phyloP scores from a whole-genome alignment of 2,797 vertebrate species.

The Enteromius radiatus region DNA sequence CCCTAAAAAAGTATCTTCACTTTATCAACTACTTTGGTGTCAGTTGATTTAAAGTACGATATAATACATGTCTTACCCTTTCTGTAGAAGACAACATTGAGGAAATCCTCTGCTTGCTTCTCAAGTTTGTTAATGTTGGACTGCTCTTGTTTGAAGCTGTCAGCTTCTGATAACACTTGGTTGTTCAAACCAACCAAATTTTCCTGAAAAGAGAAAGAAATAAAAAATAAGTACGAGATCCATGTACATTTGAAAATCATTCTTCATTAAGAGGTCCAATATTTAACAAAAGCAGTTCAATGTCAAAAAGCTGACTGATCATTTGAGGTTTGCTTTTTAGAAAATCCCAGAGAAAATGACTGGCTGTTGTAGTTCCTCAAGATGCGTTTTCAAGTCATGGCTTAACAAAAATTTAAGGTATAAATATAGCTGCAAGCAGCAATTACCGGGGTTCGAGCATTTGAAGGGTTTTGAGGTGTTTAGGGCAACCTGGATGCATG shows the following conservation, averaged over 20 bases:
- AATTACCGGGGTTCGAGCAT: no score
- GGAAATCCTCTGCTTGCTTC: constrained; percentile 97
- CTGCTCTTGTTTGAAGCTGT: constrained; percentile 90
- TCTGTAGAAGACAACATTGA: constrained; percentile 98
- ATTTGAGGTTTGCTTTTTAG: background rate
- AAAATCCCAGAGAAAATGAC: background rate
- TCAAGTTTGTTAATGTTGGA: constrained; percentile 92
- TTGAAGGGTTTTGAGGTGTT: no score
- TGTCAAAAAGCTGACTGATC: background rate
- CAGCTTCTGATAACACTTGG: constrained; percentile 86
- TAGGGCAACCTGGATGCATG: no score
- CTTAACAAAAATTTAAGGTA: background rate
- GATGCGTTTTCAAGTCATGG: background rate
- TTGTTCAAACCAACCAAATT: constrained; percentile 86
- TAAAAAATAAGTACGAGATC: background rate
- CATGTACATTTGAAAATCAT: background rate
- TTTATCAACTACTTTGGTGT: constrained; percentile 30
- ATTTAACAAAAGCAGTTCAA: constrained; percentile 4
- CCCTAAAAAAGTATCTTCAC: background rate
- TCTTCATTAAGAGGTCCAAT: background rate
- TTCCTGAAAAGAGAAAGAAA: constrained; percentile 75
- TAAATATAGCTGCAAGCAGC: no score
- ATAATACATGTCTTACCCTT: constrained; percentile 83
- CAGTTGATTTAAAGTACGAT: constrained; percentile 4
- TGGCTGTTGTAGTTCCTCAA: background rate